Evolutionary conservation across 2,113 vertebrate species (phyloP).

Genomic region (Chelonoidis abingdonii): DNA sequence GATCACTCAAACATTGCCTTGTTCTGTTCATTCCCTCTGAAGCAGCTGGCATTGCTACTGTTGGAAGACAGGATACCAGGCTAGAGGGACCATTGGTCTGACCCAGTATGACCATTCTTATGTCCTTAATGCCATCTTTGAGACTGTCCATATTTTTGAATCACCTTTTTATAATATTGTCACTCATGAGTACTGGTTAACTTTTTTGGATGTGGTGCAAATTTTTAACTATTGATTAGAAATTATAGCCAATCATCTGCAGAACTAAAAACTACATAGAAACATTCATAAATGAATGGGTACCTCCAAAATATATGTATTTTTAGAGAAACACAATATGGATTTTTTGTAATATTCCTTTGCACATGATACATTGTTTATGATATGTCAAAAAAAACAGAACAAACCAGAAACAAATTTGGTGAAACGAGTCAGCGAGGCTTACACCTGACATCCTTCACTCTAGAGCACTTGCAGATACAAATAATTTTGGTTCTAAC

Average conservation of each 20-base stretch:
- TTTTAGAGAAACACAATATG: neutral
- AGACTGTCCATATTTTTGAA: neutral
- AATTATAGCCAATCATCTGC: slow-evolving; percentile 1
- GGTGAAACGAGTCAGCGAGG: neutral
- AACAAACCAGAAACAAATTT: neutral
- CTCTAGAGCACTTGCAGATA: neutral
- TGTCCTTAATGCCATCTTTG: neutral
- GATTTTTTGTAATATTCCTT: neutral
- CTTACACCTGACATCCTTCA: neutral
- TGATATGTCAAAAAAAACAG: neutral
- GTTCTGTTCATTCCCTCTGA: neutral
- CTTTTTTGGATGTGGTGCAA: neutral
- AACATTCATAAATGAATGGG: neutral
- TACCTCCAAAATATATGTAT: neutral
- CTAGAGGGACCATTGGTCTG: neutral
- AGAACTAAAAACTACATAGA: neutral
- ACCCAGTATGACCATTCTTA: neutral
- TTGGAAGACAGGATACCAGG: neutral
- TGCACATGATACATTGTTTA: neutral
- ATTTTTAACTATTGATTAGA: neutral
- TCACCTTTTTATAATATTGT: neutral
- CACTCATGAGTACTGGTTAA: neutral
- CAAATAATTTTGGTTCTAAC: neutral
- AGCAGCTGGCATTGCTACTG: neutral
- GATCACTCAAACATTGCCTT: neutral